Conservation (phyloP, 2,888 invertebrate species). For the Morpho helenor region DNA sequence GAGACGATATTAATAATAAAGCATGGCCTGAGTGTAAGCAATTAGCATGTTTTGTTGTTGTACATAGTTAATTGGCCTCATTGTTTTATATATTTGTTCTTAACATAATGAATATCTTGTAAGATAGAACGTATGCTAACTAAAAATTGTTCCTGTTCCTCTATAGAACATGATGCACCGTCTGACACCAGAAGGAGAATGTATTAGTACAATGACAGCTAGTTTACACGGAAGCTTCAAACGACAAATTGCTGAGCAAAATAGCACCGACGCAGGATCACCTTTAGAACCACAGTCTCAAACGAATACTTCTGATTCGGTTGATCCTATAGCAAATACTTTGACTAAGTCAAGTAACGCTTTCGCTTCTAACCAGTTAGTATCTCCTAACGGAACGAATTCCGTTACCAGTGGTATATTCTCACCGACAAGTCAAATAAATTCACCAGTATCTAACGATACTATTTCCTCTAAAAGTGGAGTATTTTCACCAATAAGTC, state of each 20-base stretch:
- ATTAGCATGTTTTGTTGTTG: constrained; percentile 32
- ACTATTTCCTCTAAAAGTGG: constrained; percentile 75
- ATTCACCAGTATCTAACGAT: constrained; percentile 73
- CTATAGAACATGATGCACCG: constrained; percentile 83
- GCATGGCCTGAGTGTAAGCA: constrained; percentile 42
- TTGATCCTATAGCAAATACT: constrained; percentile 62
- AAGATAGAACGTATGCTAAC: constrained; percentile 19
- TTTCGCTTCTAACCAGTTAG: constrained; percentile 64
- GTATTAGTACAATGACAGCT: constrained; percentile 80
- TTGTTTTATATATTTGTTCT: constrained; percentile 34
- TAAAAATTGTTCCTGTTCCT: constrained; percentile 59
- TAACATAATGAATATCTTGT: constrained; percentile 21
- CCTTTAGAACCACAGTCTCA: constrained; percentile 65
- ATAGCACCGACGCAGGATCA: constrained; percentile 58
- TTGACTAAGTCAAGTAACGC: constrained; percentile 60
- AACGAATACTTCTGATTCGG: constrained; percentile 61
- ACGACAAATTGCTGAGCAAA: constrained; percentile 75
- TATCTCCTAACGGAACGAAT: constrained; percentile 73
- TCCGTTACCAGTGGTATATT: constrained; percentile 76
- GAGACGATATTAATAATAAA: constrained; percentile 37
- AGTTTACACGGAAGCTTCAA: constrained; percentile 83
- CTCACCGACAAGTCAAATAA: constrained; percentile 75
- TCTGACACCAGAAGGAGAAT: constrained; percentile 85
- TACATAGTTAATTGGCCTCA: constrained; percentile 20
- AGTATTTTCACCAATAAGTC: constrained; percentile 72